Conservation (phyloP, 30 jellyfish, hydroid and myxozoan genomes). For the Hydra vulgaris region DNA sequence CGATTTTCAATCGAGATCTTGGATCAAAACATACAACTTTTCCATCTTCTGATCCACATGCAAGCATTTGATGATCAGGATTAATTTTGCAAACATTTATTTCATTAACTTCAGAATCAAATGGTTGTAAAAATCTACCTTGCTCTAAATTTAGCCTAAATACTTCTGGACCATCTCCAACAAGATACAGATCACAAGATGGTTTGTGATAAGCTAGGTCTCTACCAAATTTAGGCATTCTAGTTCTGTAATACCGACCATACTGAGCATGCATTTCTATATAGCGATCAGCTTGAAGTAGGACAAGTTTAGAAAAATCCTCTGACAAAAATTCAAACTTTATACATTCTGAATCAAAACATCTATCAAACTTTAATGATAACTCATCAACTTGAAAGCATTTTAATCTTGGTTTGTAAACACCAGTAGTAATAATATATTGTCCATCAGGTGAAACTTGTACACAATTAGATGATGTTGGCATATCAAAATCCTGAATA, state of each 20-base stretch:
- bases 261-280: conserved; percentile 94
- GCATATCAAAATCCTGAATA: conserved; percentile 98
- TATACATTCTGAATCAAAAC: conserved; percentile 87
- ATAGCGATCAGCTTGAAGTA: conserved; percentile 79
- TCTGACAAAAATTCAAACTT: conserved; percentile 79
- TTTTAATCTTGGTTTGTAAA: conserved; percentile 77
- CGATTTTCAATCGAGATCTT: conserved; percentile 46
- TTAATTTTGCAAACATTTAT: conserved; percentile 73
- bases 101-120: conserved; percentile 41
- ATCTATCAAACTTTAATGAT: conserved; percentile 83
- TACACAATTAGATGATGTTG: conserved; percentile 79
- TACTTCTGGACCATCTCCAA: conserved; percentile 93
- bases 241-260: conserved; percentile 94
- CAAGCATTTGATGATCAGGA: conserved; percentile 71
- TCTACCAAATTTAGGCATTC: conserved; percentile 98
- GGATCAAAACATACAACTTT: conserved; percentile 86
- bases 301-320: conserved; percentile 85
- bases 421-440: conserved; percentile 85
- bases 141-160: conserved; percentile 81
- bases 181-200: conserved; percentile 83
- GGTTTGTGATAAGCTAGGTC: conserved; percentile 81
- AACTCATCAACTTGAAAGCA: conserved; percentile 84
- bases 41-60: conserved; percentile 91
- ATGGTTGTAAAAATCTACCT: conserved; percentile 87
- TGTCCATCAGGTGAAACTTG: conserved; percentile 68